Evolutionary conservation across 1,140 invertebrate species (phyloP).

Genomic region (Cryptotermes secundus): DNA sequence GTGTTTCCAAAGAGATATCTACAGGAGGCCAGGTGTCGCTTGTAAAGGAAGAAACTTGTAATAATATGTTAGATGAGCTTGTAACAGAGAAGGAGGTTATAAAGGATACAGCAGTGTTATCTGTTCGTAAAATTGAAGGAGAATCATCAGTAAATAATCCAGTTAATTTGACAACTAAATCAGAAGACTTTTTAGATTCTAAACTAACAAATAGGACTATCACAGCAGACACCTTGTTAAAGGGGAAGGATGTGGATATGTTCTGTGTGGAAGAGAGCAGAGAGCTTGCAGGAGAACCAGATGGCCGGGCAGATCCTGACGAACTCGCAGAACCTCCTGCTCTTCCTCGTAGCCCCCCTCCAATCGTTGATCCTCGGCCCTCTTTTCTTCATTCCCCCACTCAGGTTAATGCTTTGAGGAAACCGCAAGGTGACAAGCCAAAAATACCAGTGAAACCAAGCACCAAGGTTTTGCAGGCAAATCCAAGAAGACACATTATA

Average conservation of each 20-base stretch:
- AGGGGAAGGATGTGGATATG: not conserved
- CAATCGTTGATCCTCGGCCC: conserved; percentile 57
- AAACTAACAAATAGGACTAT: too few relatives aligned
- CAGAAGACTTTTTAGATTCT: too few relatives aligned
- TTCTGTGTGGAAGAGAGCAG: conserved; percentile 49
- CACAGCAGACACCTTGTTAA: too few relatives aligned
- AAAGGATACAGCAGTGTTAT: too few relatives aligned
- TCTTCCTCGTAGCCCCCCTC: conserved; percentile 60
- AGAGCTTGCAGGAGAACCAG: conserved; percentile 76
- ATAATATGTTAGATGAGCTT: too few relatives aligned
- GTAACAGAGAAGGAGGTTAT: too few relatives aligned
- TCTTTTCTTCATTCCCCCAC: conserved; percentile 67
- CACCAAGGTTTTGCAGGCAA: conserved; percentile 29
- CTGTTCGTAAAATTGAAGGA: conserved; percentile 19
- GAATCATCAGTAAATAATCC: conserved; percentile 10
- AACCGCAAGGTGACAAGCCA: conserved; percentile 59
- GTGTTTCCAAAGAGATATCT: too few relatives aligned
- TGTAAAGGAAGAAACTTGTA: too few relatives aligned
- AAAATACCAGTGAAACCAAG: conserved; percentile 63
- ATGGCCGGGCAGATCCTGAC: conserved; percentile 76
- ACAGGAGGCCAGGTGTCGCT: too few relatives aligned
- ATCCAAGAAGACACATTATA: not conserved
- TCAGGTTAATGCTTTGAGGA: conserved; percentile 40
- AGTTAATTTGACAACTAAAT: too few relatives aligned
- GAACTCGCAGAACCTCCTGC: conserved; percentile 61